phyloP scores from a whole-genome alignment of 2,113 vertebrate species.

The Ranitomeya variabilis region DNA sequence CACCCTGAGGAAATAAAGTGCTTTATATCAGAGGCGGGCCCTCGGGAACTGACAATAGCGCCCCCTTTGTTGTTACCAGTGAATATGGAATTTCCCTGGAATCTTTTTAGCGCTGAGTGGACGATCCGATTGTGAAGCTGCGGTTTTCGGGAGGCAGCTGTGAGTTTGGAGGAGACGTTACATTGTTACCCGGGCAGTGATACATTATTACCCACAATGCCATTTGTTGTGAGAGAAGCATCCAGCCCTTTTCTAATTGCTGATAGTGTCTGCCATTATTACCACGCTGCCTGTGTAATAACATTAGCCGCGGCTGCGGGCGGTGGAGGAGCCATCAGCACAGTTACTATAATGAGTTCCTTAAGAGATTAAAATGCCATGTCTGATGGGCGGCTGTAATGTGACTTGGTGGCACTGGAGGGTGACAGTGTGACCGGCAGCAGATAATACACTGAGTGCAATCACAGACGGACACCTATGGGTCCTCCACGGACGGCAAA shows the following conservation, averaged over 20 bases:
- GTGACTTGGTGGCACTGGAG: slow-evolving; percentile 6
- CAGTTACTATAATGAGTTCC: slow-evolving; percentile 25
- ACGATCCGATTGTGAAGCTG: too few relatives aligned
- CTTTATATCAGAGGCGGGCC: background rate
- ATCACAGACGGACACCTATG: slow-evolving; percentile 1
- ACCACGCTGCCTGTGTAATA: slow-evolving; percentile 20
- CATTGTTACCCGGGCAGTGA: too few relatives aligned
- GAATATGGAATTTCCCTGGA: too few relatives aligned
- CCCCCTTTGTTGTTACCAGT: too few relatives aligned
- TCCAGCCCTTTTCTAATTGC: too few relatives aligned
- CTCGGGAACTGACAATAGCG: background rate
- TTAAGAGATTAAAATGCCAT: slow-evolving; percentile 53
- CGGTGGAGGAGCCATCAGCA: background rate
- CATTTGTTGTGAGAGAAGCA: too few relatives aligned
- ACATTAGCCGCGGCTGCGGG: slow-evolving; percentile 32
- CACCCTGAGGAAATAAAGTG: background rate
- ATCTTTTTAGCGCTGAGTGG: too few relatives aligned
- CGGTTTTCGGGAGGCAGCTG: too few relatives aligned
- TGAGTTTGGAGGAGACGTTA: too few relatives aligned
- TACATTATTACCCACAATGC: too few relatives aligned
- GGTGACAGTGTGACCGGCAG: slow-evolving; percentile 25
- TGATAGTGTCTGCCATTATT: too few relatives aligned
- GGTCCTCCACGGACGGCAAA: background rate
- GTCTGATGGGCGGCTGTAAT: background rate
- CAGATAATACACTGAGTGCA: slow-evolving; percentile 30